These are phyloP conservation scores for Agrenia bidenticulata DNA, from an alignment of 2,888 invertebrate species.

Conservation along the genomic window DNA sequence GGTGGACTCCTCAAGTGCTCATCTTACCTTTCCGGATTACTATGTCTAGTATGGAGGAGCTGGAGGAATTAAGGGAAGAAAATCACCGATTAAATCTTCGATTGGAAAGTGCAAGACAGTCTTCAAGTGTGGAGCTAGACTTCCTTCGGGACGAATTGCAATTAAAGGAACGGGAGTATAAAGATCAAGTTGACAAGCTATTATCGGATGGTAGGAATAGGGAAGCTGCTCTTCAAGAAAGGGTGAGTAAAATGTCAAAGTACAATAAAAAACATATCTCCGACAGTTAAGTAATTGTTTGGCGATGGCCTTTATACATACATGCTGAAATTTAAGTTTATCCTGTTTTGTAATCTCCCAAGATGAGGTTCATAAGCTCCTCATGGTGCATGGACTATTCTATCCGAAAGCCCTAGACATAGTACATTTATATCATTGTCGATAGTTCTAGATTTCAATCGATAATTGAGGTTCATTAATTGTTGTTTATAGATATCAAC, in stretches of 20 bases:
- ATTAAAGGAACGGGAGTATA: slow-evolving; percentile 5
- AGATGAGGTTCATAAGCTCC: no score
- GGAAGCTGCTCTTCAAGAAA: not conserved
- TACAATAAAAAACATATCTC: no score
- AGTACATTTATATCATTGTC: no score
- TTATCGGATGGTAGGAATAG: not conserved
- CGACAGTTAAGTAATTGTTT: not conserved
- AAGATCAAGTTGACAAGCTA: slow-evolving; percentile 1
- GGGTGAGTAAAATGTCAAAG: not conserved
- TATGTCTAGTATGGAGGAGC: slow-evolving; percentile 2
- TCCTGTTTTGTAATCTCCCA: no score
- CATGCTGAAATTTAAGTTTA: no score
- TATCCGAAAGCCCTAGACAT: no score
- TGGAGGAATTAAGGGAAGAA: slow-evolving; percentile 7
- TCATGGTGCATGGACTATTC: no score
- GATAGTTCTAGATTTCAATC: no score
- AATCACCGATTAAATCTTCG: slow-evolving; percentile 4
- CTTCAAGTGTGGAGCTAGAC: not conserved
- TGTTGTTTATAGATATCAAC: not conserved
- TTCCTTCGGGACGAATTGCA: not conserved
- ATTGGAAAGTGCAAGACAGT: not conserved
- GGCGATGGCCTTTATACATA: not conserved
- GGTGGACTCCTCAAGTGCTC: no score
- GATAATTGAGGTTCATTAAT: no score
- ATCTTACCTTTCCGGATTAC: no score